Evolutionary conservation across 2,797 vertebrate genomes (phyloP), one percentile per base, ranked within the genome.

Genomic region (Sebastes melanostomus): DNA sequence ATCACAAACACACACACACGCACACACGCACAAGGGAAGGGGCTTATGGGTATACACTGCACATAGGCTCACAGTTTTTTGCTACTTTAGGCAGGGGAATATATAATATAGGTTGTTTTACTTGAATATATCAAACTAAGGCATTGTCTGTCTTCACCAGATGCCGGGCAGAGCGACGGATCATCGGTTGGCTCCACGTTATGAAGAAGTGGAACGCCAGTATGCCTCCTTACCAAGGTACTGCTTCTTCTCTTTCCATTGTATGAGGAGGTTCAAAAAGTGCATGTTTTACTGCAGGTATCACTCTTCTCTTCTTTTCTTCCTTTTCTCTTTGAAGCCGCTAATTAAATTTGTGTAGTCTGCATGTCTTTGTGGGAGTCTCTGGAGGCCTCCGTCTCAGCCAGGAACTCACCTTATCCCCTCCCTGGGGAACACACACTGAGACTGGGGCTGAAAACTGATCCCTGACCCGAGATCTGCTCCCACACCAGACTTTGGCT

Each of bases 141-240:
- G 8, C 2, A 10, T 6, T 80, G 56, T 80, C 83, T 94, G 66
- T 86, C 89, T 94, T 93, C 89, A 80, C 77, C 95, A 98, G 97
- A 95, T 97, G 90, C 89, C 97, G 86, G 94, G 93, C 92, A 96
- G 96, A 93, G 95, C 93, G 88, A 90, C 95, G 74, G 96, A 97
- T 78, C 96, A 95, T 20, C 96, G 91, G 14, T 59, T 93, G 10
- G 95, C 96, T 70, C 94, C 97, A 4, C 94, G 94, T 14, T 97
- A 96, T 3, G 97, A 98, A 86, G 97, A 97, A 55, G 90, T 97
- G 91, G 97, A 98, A 82, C 95, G 97, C 32, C 97, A 98, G 85
- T 98, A 98, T 2, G 97, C 97, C 25, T 98, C 97, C 62, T 90
- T 98, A 89, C 97, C 97, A 92, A 98, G 97, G 97, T 98, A 97